Conservation (phyloP, 1,140 invertebrate genomes). For the Contarinia nasturtii region DNA sequence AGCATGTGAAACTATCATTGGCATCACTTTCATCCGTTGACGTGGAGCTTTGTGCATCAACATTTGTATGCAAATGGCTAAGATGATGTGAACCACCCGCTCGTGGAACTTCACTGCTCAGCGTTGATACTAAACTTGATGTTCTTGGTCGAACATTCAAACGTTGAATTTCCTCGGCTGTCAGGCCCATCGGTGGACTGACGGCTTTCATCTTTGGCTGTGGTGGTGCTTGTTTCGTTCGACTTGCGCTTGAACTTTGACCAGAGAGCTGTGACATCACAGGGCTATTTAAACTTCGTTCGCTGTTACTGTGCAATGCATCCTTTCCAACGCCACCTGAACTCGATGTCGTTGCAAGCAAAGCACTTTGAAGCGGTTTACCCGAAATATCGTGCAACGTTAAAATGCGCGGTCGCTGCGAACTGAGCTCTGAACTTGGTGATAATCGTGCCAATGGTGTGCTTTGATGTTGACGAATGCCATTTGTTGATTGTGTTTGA, state of each 20-base stretch:
- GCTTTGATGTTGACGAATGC: conserved; percentile 56
- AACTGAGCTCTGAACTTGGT: conserved; percentile 78
- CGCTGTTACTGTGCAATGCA: conserved; percentile 68
- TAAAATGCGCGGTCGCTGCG: conserved; percentile 75
- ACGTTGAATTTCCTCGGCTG: conserved; percentile 80
- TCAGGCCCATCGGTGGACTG: conserved; percentile 56
- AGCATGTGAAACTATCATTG: conserved; percentile 94
- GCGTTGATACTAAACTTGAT: conserved; percentile 74
- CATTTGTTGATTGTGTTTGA: conserved; percentile 31
- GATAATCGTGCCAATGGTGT: conserved; percentile 76
- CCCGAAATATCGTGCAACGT: conserved; percentile 86
- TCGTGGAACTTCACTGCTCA: conserved; percentile 67
- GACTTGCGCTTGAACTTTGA: conserved; percentile 56
- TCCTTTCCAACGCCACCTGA: conserved; percentile 66
- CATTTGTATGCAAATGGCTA: conserved; percentile 40
- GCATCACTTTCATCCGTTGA: conserved; percentile 78
- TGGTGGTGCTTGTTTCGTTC: conserved; percentile 34
- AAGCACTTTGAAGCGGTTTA: conserved; percentile 70
- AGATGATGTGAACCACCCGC: conserved; percentile 40
- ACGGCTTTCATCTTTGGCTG: conserved; percentile 38
- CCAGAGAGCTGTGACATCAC: conserved; percentile 77
- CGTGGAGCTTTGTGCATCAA: conserved; percentile 59
- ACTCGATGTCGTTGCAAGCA: conserved; percentile 70
- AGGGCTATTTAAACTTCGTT: conserved; percentile 72
- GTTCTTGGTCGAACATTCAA: conserved; percentile 69